Evolutionary conservation across 2,113 vertebrate species (phyloP).

Genomic region (Erythrocercus mccallii): DNA sequence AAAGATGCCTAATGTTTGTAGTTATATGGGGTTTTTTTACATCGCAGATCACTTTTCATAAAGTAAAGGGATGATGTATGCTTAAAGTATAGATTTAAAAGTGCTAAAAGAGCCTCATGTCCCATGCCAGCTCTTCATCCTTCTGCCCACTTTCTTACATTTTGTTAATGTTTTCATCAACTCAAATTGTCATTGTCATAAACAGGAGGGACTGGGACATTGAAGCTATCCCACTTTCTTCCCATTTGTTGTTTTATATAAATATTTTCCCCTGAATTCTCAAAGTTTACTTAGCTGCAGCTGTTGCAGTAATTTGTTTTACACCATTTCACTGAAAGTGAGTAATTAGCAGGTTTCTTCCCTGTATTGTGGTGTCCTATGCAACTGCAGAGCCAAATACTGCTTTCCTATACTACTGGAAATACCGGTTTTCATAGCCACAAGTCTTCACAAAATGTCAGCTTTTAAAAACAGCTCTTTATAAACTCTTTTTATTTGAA

Average conservation of each 20-base stretch:
- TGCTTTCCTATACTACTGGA: not conserved
- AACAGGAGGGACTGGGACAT: not conserved
- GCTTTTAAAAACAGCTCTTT: not conserved
- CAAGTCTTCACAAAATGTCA: not conserved
- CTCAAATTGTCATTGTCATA: not conserved
- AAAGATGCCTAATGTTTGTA: not conserved
- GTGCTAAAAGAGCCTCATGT: not conserved
- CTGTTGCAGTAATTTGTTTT: conserved; percentile 6
- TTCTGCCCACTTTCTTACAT: not conserved
- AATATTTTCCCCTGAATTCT: not conserved
- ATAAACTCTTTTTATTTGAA: not conserved
- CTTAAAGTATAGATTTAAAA: not conserved
- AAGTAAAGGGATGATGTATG: not conserved
- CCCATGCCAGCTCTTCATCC: not conserved
- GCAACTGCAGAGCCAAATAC: not conserved
- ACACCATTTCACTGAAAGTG: not conserved
- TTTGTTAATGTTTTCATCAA: not conserved
- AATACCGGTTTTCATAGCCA: not conserved
- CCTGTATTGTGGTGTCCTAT: not conserved
- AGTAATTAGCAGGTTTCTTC: not conserved
- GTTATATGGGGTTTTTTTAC: fast-evolving
- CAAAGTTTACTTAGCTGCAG: not conserved
- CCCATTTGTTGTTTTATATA: not conserved
- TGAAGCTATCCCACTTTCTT: not conserved
- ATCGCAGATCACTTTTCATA: not conserved